phyloP scores from a whole-genome alignment of 1,140 invertebrate species.

The Aporrectodea caliginosa region DNA sequence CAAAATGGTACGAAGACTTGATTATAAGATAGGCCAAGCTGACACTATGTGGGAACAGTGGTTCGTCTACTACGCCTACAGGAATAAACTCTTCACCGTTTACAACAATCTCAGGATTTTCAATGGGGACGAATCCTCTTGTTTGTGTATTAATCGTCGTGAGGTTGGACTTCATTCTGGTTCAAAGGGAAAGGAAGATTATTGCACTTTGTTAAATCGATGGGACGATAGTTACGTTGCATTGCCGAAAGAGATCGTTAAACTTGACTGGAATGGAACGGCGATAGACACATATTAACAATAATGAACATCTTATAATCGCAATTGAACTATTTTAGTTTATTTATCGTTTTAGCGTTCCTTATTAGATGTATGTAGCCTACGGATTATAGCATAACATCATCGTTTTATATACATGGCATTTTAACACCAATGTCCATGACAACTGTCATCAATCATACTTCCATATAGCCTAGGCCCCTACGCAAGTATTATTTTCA shows the following conservation, averaged over 20 bases:
- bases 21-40: no score
- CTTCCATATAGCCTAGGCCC: no score
- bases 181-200: background rate
- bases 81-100: slow-evolving; percentile 16
- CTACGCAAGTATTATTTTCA: no score
- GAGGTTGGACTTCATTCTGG: slow-evolving; percentile 14
- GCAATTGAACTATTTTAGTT: no score
- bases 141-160: slow-evolving; percentile 10
- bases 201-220: background rate
- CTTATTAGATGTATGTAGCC: no score
- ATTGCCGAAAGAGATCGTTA: background rate
- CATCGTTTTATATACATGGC: no score
- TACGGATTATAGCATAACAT: no score
- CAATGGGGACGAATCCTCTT: background rate
- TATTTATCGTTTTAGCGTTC: no score
- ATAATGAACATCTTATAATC: no score
- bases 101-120: slow-evolving; percentile 23
- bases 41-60: slow-evolving; percentile 35
- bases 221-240: background rate
- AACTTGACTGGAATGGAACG: slow-evolving; percentile 13
- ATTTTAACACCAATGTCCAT: no score
- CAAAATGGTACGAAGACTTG: slow-evolving; percentile 26
- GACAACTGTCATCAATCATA: no score
- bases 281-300: background rate
- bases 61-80: slow-evolving; percentile 24